Conservation (phyloP, 2,888 invertebrate genomes). For the Metalampra italica region DNA sequence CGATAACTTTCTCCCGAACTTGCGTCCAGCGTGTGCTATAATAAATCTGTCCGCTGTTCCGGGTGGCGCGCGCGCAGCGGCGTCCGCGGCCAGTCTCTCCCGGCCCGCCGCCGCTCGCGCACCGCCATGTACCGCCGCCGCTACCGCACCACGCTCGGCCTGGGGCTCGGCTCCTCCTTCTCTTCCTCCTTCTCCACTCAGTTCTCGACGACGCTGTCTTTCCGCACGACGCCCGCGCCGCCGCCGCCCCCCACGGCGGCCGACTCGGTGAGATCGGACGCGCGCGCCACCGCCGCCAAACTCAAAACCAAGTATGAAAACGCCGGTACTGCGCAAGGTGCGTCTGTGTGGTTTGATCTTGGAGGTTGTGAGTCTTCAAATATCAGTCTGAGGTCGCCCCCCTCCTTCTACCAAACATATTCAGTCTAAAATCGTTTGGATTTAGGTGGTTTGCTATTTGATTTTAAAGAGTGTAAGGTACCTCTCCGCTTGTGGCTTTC, state of each 20-base stretch:
- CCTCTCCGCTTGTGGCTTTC: no score
- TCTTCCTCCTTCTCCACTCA: slow-evolving; percentile 61
- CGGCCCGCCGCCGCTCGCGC: slow-evolving; percentile 38
- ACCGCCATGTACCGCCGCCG: slow-evolving; percentile 63
- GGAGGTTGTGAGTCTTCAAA: neutral
- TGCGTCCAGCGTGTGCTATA: slow-evolving; percentile 45
- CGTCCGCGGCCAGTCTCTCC: slow-evolving; percentile 41
- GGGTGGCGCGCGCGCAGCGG: slow-evolving; percentile 44
- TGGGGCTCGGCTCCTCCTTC: slow-evolving; percentile 64
- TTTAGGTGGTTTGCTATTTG: no score
- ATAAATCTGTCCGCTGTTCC: slow-evolving; percentile 68
- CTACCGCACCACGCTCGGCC: slow-evolving; percentile 68
- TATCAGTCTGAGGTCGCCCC: no score
- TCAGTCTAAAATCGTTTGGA: no score
- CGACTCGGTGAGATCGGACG: slow-evolving; percentile 64
- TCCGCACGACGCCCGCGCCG: slow-evolving; percentile 53
- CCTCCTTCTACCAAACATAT: no score
- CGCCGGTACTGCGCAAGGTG: slow-evolving; percentile 73
- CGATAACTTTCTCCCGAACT: slow-evolving; percentile 9
- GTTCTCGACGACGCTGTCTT: slow-evolving; percentile 60
- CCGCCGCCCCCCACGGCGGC: slow-evolving; percentile 23
- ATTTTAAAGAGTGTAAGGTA: no score
- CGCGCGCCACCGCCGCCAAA: slow-evolving; percentile 70
- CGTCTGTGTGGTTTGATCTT: slow-evolving; percentile 29
- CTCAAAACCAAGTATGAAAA: slow-evolving; percentile 71